Evolutionary conservation across 2,888 invertebrate species (phyloP).

Genomic region (Apodemia zela): DNA sequence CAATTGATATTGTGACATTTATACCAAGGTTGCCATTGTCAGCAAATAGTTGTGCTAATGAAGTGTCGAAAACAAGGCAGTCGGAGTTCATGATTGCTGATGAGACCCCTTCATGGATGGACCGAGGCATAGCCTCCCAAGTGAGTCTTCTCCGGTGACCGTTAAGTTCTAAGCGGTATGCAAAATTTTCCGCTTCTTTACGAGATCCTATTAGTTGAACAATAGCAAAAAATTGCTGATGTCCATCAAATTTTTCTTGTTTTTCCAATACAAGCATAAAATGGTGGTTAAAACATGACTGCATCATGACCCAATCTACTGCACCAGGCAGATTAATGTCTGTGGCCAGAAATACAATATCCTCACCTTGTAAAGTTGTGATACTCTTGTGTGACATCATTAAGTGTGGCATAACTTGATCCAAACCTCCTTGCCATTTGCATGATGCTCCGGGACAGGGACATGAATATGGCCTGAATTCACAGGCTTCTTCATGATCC

Average conservation of each 20-base stretch:
- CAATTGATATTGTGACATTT: slow-evolving; percentile 98
- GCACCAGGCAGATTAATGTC: slow-evolving; percentile 99
- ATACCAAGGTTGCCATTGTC: slow-evolving; percentile 99
- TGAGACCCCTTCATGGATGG: slow-evolving; percentile 99
- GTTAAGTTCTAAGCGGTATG: slow-evolving; percentile 98
- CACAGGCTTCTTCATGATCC: slow-evolving; percentile 99
- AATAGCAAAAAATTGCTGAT: slow-evolving; percentile 98
- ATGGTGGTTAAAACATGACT: slow-evolving; percentile 99
- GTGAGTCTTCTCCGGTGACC: slow-evolving; percentile 96
- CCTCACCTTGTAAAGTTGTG: slow-evolving; percentile 98
- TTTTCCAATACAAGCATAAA: slow-evolving; percentile 99
- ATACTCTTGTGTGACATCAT: slow-evolving; percentile 99
- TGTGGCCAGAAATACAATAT: slow-evolving; percentile 99
- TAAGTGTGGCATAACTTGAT: slow-evolving; percentile 99
- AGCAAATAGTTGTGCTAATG: slow-evolving; percentile 98
- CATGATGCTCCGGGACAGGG: slow-evolving; percentile 99
- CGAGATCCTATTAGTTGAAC: slow-evolving; percentile 99
- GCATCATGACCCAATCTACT: slow-evolving; percentile 99
- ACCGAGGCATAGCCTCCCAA: slow-evolving; percentile 99
- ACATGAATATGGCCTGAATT: slow-evolving; percentile 98
- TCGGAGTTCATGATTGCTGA: slow-evolving; percentile 98
- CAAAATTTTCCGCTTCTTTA: slow-evolving; percentile 99
- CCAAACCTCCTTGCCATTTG: slow-evolving; percentile 99
- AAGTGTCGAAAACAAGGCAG: slow-evolving; percentile 99
- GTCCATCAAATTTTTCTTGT: slow-evolving; percentile 98